Evolutionary conservation across 2,888 invertebrate genomes (phyloP), one percentile per base, ranked within the genome.

Genomic region (Lochmaea capreae): DNA sequence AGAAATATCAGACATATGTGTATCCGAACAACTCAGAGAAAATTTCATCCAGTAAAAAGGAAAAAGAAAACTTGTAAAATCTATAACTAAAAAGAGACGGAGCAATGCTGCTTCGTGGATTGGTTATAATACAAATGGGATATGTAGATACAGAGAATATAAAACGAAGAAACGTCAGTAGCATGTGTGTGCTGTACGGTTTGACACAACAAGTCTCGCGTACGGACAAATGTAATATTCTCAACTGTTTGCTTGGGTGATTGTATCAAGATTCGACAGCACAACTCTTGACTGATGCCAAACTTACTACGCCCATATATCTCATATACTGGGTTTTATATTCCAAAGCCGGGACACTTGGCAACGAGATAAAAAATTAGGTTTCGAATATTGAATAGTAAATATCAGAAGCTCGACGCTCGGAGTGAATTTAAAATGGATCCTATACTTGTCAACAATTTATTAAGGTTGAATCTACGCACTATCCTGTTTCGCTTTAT

Each of bases 61-160:
- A 65, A 67, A 65, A 69, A 67, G 73, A 76, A 67, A 75, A 68
- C 71, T 71, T 75, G 71, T 58, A 84, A 84, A 83, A 82, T 81
- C 81, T 81, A 83, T 84, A 83, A 83, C 79, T 79, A 79, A 81
- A 83, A 81, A 79, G 83, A 82, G 84, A 84, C 77, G 80, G 84
- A 71, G 65, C 80, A 78, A 80, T 80, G 80, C 79, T 83, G 83
- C 85, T 84, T 83, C 81, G 80, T 82, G 85, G 85, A 86, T 86
- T 86, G 86, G 85, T 85, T 86, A 84, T 86, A 86, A 86, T 86
- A 86, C 86, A 86, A 86, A 85, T 86, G 86, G 86, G 85, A 86
- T 86, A 86, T 85, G 84, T 86, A 85, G 85, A 86, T 86, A 86
- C 86, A 86, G 83, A 84, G 83, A 84, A 84, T 84, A 85, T 85